A percentile compares a stretch with the other conserved stretches of the same genome.
Evolutionary conservation across 2,888 invertebrate genomes (phyloP).

Genomic region (Coleophora flavipennella): DNA sequence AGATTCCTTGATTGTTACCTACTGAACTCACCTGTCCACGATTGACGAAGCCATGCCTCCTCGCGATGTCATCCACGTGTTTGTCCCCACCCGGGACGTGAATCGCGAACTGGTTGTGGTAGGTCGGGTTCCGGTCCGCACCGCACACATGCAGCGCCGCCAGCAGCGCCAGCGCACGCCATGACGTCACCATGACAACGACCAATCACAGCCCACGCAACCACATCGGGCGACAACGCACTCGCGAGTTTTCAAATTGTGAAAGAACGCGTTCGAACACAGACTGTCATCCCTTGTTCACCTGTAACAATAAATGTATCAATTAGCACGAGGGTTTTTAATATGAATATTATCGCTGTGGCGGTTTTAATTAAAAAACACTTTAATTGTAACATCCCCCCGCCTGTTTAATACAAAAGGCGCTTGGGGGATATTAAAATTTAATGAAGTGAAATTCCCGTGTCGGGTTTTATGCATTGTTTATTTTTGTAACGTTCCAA

Average conservation of each 20-base stretch:
- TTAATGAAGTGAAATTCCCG: constrained; percentile 47
- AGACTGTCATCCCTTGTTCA: constrained; percentile 37
- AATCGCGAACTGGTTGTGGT: constrained; percentile 89
- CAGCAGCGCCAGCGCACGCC: constrained; percentile 48
- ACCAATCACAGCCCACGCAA: constrained; percentile 29
- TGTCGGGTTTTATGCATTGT: too few relatives aligned
- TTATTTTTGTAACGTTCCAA: constrained; percentile 37
- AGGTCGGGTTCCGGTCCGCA: constrained; percentile 61
- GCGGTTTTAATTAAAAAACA: constrained; percentile 38
- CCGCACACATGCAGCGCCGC: constrained; percentile 31
- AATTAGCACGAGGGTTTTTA: constrained; percentile 6
- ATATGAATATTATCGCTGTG: constrained; percentile 9
- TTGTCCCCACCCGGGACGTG: constrained; percentile 82
- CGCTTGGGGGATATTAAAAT: constrained; percentile 45
- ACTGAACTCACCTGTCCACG: constrained; percentile 88
- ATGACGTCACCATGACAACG: constrained; percentile 55
- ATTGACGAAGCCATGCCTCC: constrained; percentile 88
- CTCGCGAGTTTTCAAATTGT: constrained; percentile 2
- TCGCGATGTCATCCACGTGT: constrained; percentile 84
- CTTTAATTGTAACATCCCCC: constrained; percentile 35
- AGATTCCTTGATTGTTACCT: too few relatives aligned
- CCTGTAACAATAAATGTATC: constrained; percentile 26
- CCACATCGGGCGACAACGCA: constrained; percentile 34
- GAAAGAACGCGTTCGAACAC: constrained; percentile 16
- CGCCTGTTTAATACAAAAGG: constrained; percentile 34